Conservation (phyloP, 2,113 vertebrate genomes). For the Prinia subflava region DNA sequence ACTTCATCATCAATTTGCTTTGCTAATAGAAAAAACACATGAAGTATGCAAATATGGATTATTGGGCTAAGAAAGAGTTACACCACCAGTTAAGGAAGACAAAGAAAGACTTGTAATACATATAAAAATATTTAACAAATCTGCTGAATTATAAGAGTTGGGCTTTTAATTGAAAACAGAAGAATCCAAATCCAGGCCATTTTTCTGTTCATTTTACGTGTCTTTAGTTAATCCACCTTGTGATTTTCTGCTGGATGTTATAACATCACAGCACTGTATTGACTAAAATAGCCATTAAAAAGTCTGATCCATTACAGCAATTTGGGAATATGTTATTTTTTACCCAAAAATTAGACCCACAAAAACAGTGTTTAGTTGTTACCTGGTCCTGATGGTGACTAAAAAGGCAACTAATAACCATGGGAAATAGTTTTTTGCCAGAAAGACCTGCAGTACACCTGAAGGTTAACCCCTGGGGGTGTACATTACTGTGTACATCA, state of each 20-base stretch:
- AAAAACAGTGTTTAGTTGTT: neutral
- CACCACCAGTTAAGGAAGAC: neutral
- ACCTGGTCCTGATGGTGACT: rapidly evolving
- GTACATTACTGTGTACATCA: rapidly evolving
- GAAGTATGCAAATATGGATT: neutral
- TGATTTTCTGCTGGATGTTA: neutral
- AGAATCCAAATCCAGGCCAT: neutral
- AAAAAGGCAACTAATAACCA: neutral
- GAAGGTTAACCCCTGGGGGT: neutral
- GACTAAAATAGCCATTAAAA: neutral
- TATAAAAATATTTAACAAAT: neutral
- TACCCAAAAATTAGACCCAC: neutral
- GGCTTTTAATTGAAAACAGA: neutral
- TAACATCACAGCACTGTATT: neutral
- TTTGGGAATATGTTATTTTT: neutral
- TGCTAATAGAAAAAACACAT: neutral
- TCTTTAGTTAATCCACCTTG: neutral
- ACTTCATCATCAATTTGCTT: neutral
- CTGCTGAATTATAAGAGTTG: neutral
- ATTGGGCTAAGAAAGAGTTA: neutral
- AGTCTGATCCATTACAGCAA: neutral
- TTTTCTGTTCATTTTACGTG: neutral
- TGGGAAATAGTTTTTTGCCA: neutral
- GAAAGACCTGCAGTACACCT: neutral
- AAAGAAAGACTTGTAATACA: neutral